Conservation (phyloP, 2,888 invertebrate species). For the Stenodera caucasica region DNA sequence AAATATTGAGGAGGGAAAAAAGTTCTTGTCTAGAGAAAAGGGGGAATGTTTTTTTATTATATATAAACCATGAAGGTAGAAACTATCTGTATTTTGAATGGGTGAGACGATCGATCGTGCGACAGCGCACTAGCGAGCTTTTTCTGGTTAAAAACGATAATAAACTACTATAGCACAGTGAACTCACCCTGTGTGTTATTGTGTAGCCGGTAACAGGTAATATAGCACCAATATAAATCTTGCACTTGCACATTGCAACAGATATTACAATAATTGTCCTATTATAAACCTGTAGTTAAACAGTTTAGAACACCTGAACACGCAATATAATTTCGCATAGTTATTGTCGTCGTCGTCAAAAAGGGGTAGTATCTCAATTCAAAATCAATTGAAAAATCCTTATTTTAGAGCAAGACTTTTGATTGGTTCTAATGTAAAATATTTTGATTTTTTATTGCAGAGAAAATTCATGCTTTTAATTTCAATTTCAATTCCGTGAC, state of each 20-base stretch:
- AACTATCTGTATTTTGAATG: conserved; percentile 28
- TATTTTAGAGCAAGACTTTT: too few species aligned
- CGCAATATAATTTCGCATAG: conserved; percentile 4
- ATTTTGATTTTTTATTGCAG: too few species aligned
- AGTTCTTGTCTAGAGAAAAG: not conserved
- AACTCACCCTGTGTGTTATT: conserved; percentile 37
- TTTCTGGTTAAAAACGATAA: conserved; percentile 33
- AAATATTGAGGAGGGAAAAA: conserved; percentile 16
- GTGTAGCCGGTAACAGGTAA: conserved; percentile 40
- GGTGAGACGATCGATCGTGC: conserved; percentile 41
- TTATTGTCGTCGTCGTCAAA: too few species aligned
- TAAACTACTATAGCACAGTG: conserved; percentile 41
- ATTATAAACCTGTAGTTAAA: conserved; percentile 9
- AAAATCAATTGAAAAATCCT: too few species aligned
- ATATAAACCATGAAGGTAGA: conserved; percentile 20
- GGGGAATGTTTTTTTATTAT: too few species aligned
- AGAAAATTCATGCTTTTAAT: too few species aligned
- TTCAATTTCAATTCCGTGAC: too few species aligned
- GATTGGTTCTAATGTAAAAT: too few species aligned
- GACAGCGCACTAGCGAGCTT: conserved; percentile 42
- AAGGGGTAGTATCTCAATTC: too few species aligned
- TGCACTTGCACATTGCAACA: conserved; percentile 31
- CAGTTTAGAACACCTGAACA: conserved; percentile 11
- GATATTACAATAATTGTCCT: conserved; percentile 13
- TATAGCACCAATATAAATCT: conserved; percentile 38